Evolutionary conservation across 2,113 vertebrate genomes (phyloP), one percentile per base, ranked within the genome.

Genomic region (Calonectris borealis): DNA sequence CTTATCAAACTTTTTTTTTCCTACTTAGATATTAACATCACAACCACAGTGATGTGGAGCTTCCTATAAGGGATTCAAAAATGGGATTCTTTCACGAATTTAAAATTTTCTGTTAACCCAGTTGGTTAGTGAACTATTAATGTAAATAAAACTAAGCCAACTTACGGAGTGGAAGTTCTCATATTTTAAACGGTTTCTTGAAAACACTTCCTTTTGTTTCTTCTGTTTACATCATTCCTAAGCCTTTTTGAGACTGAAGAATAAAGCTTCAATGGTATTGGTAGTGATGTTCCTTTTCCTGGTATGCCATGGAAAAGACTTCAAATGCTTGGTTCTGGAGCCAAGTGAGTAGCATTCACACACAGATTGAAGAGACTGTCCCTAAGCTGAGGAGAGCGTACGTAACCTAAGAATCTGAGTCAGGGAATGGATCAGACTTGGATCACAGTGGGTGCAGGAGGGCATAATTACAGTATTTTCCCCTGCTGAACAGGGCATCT

Each of bases 391-490:
- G 49, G 21, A 80, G 31, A 49, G 1, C 1, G 1, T 44, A 7
- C 1, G 2, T 13, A 61, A 27, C 32, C 11, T 13, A 42, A 75
- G 65, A 25, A 24, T 62, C 27, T 15, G 20, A 46, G 36, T 40
- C 22, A 52, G 22, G 38, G 38, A 26, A 2, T 11, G 38, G 38
- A 5, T 52, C 21, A 19, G 36, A 5, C 22, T 17, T 16, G 9
- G 55, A 13, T 66, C 25, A 6, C 25, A 14, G 60, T 21, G 32
- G 19, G 34, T 60, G 61, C 32, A 61, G 61, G 26, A 55, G 21
- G 13, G 11, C 1, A 4, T 66, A 4, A 21, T 31, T n/a, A 2
- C 3, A 21, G 25, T 20, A 1, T 49, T 66, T 66, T 51, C 20
- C 24, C 55, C 13, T 71, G 48, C 21, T 76, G 46, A 51, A 21